phyloP scores from a whole-genome alignment of 2,113 vertebrate species.

The Indri indri region DNA sequence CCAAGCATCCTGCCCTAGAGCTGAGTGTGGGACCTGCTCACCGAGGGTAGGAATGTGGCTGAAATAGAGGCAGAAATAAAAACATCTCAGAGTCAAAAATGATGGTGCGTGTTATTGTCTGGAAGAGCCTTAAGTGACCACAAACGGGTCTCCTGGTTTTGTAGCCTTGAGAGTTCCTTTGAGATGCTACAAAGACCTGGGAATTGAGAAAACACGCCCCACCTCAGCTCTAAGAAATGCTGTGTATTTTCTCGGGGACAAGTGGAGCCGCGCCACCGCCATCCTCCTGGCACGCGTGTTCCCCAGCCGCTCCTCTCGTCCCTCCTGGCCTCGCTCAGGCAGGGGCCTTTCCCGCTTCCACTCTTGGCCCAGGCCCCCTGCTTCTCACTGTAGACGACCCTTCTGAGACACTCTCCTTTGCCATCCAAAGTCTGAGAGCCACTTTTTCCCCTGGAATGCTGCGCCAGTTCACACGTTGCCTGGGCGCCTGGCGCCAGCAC shows the following conservation, averaged over 20 bases:
- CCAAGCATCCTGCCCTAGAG: neutral
- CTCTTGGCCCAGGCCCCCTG: neutral
- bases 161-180: neutral
- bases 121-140: no score
- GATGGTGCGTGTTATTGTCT: fast-evolving
- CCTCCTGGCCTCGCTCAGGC: neutral
- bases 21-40: neutral
- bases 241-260: fast-evolving
- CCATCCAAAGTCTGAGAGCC: neutral
- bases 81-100: neutral
- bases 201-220: neutral
- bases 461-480: neutral
- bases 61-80: neutral
- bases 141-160: fast-evolving
- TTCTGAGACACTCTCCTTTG: neutral
- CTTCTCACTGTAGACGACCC: neutral
- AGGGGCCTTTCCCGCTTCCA: no score
- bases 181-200: neutral
- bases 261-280: fast-evolving
- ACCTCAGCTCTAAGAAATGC: neutral
- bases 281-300: neutral
- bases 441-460: neutral
- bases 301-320: neutral
- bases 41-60: neutral
- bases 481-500: neutral